Evolutionary conservation across 37 sponge, comb jelly and placozoan genomes (phyloP), one percentile per base, ranked within the genome.

Genomic region (Axinella damicornis): DNA sequence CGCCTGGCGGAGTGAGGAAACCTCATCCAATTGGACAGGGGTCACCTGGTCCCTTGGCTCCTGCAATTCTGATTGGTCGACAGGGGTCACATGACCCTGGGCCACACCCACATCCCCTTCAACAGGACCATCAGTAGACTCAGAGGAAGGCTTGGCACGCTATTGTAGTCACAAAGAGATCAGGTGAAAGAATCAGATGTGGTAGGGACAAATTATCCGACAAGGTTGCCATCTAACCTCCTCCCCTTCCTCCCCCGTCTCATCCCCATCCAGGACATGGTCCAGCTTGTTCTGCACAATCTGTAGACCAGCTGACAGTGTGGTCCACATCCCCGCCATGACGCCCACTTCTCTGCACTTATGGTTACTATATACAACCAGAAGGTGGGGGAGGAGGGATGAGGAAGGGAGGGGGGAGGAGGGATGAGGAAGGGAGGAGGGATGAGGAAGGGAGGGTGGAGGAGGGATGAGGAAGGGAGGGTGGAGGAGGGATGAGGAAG

Each of bases 281-380:
- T 83, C 90, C 69, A 90, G 63, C 27, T 69, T 90, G 62, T 90
- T 77, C 81, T 90, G 91, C 35, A 90, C 91, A 32, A 76, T 73
- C 56, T 90, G 91, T 38, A 90, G 67, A 21, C 91, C 85, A 65
- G 85, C 80, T 28, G 91, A 73, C 14, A 90, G 30, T 0, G 85
- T 80, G 58, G 57, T 84, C 91, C 91, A 90, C 73, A 86, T 56
- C 4, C 46, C 46, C 9, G 38, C n/a, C 62, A 76, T 77, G 27
- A 14, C 12, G 12, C 4, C 14, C 62, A 27, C 62, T 27, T 25
- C 62, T 11, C n/a, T n/a, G n/a, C n/a, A 56, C 15, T 56, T 15
- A 56, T 18, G 17, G 18, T 19, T 15, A 56, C 57, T 56, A 19
- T 56, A 56, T n/a, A n/a, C n/a, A n/a, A n/a, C n/a, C n/a, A n/a